phyloP scores from a whole-genome alignment of 2,888 invertebrate species.

The Leptopterna dolabrata region DNA sequence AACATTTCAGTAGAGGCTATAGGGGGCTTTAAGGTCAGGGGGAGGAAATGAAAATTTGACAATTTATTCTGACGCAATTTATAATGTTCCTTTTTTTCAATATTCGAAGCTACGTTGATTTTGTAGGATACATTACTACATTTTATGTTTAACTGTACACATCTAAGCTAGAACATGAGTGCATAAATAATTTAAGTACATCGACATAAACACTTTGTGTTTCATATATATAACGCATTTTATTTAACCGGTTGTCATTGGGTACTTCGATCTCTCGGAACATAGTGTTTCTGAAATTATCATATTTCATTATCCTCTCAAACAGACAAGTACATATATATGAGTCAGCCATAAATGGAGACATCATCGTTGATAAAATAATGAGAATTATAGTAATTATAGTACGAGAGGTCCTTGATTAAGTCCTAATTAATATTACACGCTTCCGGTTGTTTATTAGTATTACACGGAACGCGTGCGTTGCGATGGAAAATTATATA shows the following conservation, averaged over 20 bases:
- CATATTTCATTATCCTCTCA: background rate
- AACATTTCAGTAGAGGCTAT: background rate
- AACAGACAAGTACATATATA: too few relatives aligned
- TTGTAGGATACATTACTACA: background rate
- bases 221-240: background rate
- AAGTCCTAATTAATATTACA: too few relatives aligned
- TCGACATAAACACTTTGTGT: background rate
- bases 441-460: too few relatives aligned
- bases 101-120: background rate
- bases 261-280: background rate
- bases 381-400: background rate
- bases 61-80: background rate
- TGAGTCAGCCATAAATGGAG: background rate
- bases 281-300: background rate
- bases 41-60: background rate
- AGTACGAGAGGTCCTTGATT: background rate
- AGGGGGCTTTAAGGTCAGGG: background rate
- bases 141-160: slow-evolving; percentile 3
- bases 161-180: slow-evolving; percentile 27
- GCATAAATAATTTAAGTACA: slow-evolving; percentile 34
- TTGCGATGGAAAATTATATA: too few relatives aligned
- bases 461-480: too few relatives aligned
- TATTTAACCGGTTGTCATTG: slow-evolving; percentile 19
- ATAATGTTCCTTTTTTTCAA: background rate
- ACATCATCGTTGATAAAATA: background rate